These are phyloP conservation scores for Gobius niger DNA, from an alignment of 2,113 vertebrate genomes.

Conservation along the genomic window DNA sequence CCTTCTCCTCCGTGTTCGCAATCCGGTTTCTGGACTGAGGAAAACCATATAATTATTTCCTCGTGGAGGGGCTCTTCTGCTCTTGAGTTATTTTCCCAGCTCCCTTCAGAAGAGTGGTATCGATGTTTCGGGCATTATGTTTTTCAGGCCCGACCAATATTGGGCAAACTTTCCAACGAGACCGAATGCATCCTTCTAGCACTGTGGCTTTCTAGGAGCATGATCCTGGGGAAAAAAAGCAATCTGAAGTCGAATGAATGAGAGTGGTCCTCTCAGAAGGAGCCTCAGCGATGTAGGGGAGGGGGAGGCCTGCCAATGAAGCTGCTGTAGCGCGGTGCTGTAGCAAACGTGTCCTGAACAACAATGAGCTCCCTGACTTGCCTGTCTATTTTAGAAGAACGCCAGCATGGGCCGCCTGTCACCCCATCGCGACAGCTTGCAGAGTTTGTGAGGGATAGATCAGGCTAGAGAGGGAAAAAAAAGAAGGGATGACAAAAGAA, in stretches of 20 bases:
- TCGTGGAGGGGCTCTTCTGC: neutral
- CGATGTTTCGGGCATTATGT: slow-evolving; percentile 4
- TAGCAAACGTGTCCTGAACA: slow-evolving; percentile 62
- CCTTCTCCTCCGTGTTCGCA: too few species aligned
- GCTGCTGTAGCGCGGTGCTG: slow-evolving; percentile 37
- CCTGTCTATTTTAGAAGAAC: slow-evolving; percentile 58
- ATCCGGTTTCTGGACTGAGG: too few species aligned
- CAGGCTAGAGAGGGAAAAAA: slow-evolving; percentile 25
- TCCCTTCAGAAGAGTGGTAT: slow-evolving; percentile 8
- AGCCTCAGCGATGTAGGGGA: slow-evolving; percentile 32
- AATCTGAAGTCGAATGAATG: slow-evolving; percentile 63
- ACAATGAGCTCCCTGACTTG: slow-evolving; percentile 60
- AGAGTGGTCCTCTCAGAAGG: slow-evolving; percentile 48
- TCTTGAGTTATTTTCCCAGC: slow-evolving; percentile 9
- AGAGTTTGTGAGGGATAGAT: slow-evolving; percentile 70
- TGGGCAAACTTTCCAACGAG: slow-evolving; percentile 29
- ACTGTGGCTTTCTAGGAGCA: slow-evolving; percentile 26
- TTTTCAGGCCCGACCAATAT: slow-evolving; percentile 32
- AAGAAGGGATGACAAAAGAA: slow-evolving; percentile 41
- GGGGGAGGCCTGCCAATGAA: slow-evolving; percentile 32
- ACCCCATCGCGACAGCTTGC: slow-evolving; percentile 60
- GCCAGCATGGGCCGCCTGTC: slow-evolving; percentile 50
- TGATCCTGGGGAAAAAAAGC: slow-evolving; percentile 40
- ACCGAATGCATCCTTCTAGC: slow-evolving; percentile 32
- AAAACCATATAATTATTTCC: slow-evolving; percentile 30